phyloP scores from a whole-genome alignment of 2,888 invertebrate genomes.

The Chorisops tibialis region DNA sequence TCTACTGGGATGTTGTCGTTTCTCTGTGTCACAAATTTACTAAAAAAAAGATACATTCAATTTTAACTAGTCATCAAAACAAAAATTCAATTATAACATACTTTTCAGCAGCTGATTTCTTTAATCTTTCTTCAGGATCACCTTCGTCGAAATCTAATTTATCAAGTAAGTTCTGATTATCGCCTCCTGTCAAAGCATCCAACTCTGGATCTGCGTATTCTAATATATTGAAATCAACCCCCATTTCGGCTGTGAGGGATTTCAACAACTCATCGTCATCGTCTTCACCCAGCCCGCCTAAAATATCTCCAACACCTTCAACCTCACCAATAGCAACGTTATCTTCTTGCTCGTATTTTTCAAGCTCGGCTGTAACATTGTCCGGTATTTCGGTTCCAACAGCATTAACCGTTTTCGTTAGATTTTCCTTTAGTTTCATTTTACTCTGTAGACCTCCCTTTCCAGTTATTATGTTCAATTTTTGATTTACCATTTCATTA shows the following conservation, averaged over 20 bases:
- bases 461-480: slow-evolving; percentile 30
- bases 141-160: slow-evolving; percentile 78
- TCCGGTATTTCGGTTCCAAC: slow-evolving; percentile 62
- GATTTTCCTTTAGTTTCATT: slow-evolving; percentile 24
- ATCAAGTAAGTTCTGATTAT: slow-evolving; percentile 82
- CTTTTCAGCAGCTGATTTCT: slow-evolving; percentile 42
- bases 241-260: slow-evolving; percentile 75
- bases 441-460: slow-evolving; percentile 38
- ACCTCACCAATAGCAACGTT: slow-evolving; percentile 59
- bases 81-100: slow-evolving; percentile 6
- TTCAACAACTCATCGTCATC: slow-evolving; percentile 84
- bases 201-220: slow-evolving; percentile 94
- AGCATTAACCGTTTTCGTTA: slow-evolving; percentile 40
- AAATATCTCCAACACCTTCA: slow-evolving; percentile 72
- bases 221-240: slow-evolving; percentile 90
- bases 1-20: neutral
- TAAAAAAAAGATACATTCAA: neutral
- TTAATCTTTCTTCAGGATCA: slow-evolving; percentile 58
- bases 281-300: slow-evolving; percentile 79
- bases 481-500: slow-evolving; percentile 32
- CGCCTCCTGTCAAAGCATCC: slow-evolving; percentile 73
- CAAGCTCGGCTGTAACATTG: slow-evolving; percentile 65
- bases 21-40: slow-evolving; percentile 3
- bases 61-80: neutral
- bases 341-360: slow-evolving; percentile 65